Conservation (phyloP, 2,888 invertebrate genomes). For the Ligdia adustata region DNA sequence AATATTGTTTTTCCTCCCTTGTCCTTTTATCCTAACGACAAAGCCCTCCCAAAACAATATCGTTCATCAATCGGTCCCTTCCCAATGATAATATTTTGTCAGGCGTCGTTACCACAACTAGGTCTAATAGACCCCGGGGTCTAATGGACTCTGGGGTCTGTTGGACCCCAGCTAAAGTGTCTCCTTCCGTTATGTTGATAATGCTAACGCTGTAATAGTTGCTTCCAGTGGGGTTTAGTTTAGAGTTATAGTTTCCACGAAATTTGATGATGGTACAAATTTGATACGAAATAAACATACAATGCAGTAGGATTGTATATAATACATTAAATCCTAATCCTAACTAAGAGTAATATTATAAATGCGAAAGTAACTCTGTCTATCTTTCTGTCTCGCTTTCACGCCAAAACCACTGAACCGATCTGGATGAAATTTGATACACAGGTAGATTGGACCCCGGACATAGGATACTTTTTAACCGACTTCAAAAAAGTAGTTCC, state of each 20-base stretch:
- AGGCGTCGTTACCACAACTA: conserved; percentile 59
- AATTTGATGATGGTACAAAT: no score
- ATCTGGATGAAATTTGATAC: no score
- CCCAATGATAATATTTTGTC: conserved; percentile 68
- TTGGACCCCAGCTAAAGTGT: conserved; percentile 42
- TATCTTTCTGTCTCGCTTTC: no score
- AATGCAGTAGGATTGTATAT: no score
- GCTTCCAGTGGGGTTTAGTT: conserved; percentile 16
- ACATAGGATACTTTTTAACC: no score
- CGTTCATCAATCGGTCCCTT: conserved; percentile 40
- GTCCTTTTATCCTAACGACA: conserved; percentile 17
- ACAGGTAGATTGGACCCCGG: no score
- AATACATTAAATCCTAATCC: no score
- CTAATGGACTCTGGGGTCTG: conserved; percentile 15
- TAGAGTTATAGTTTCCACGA: neutral
- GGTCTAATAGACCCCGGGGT: conserved; percentile 57
- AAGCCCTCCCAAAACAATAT: conserved; percentile 32
- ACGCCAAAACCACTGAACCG: no score
- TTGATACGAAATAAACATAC: no score
- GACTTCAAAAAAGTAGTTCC: no score
- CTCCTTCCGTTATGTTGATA: conserved; percentile 53
- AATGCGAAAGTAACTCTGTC: no score
- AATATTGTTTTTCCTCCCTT: conserved; percentile 9
- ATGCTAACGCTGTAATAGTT: conserved; percentile 32
- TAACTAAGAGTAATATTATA: no score